Evolutionary conservation across 2,113 vertebrate species (phyloP).

Genomic region (Pteropus alecto): DNA sequence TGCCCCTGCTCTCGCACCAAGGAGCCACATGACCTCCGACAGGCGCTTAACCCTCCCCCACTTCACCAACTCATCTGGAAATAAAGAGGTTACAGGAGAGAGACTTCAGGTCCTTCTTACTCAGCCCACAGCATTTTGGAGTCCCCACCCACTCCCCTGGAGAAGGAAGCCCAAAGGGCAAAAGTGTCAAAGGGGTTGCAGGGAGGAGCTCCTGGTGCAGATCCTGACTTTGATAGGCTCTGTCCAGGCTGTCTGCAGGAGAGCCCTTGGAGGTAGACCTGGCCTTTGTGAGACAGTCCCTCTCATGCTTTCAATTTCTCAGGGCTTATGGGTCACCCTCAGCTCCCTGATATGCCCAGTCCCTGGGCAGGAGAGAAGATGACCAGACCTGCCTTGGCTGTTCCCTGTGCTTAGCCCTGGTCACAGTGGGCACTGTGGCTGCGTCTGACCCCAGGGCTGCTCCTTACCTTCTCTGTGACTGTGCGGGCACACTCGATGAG

Average conservation of each 20-base stretch:
- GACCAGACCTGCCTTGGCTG: rapidly evolving
- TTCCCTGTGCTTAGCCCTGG: neutral
- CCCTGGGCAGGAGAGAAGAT: neutral
- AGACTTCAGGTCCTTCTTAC: neutral
- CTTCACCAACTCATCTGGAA: neutral
- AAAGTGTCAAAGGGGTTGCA: neutral
- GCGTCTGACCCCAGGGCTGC: rapidly evolving
- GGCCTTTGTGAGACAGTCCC: neutral
- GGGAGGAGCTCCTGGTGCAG: neutral
- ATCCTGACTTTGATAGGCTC: neutral
- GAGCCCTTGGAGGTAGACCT: neutral
- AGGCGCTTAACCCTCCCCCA: too few species aligned
- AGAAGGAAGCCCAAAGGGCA: neutral
- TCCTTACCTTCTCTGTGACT: constrained; percentile 95
- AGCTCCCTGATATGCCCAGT: neutral
- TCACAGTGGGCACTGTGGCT: neutral
- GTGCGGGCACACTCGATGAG: constrained; percentile 96
- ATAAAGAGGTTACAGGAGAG: neutral
- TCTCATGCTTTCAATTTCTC: neutral
- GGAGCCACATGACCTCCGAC: rapidly evolving
- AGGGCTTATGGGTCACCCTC: neutral
- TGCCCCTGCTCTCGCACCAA: neutral
- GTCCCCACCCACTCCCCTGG: neutral
- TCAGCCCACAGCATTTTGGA: neutral
- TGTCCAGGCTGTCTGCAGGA: neutral